Percentiles rank a stretch among this genome's conserved stretches.
Evolutionary conservation across 2,888 invertebrate species (phyloP).

Genomic region (Sarcophaga carnaria): DNA sequence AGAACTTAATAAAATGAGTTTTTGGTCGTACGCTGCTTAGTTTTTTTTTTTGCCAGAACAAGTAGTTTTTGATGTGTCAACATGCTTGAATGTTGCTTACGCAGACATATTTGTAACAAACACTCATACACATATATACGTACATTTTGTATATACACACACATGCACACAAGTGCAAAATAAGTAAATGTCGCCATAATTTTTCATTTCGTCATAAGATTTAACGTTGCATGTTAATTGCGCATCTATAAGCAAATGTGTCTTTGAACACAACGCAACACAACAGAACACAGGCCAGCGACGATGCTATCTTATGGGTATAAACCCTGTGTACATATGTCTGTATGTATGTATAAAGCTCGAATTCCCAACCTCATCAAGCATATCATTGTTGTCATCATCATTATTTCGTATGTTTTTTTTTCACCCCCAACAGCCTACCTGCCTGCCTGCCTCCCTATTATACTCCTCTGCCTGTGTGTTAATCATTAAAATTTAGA

Average conservation of each 20-base stretch:
- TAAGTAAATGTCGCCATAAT: not conserved
- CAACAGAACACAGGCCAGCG: too few relatives aligned
- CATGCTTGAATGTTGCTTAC: slow-evolving; percentile 35
- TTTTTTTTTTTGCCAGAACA: slow-evolving; percentile 15
- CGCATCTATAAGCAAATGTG: not conserved
- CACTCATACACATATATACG: not conserved
- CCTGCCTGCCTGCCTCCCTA: not conserved
- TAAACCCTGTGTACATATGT: too few relatives aligned
- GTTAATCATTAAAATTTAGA: not conserved
- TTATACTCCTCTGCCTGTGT: not conserved
- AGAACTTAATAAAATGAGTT: not conserved
- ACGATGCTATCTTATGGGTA: too few relatives aligned
- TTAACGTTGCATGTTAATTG: slow-evolving; percentile 55
- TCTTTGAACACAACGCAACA: not conserved
- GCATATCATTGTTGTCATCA: not conserved
- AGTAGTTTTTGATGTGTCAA: slow-evolving; percentile 56
- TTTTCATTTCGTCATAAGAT: slow-evolving; percentile 44
- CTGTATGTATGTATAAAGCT: too few relatives aligned
- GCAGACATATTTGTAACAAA: slow-evolving; percentile 10
- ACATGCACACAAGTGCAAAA: not conserved
- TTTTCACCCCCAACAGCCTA: not conserved
- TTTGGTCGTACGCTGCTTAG: not conserved
- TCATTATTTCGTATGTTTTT: not conserved
- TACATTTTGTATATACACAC: not conserved
- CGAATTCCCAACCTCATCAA: not conserved